These are phyloP conservation scores for Acrobasis repandana DNA, from an alignment of 2,888 invertebrate species.

Conservation along the genomic window DNA sequence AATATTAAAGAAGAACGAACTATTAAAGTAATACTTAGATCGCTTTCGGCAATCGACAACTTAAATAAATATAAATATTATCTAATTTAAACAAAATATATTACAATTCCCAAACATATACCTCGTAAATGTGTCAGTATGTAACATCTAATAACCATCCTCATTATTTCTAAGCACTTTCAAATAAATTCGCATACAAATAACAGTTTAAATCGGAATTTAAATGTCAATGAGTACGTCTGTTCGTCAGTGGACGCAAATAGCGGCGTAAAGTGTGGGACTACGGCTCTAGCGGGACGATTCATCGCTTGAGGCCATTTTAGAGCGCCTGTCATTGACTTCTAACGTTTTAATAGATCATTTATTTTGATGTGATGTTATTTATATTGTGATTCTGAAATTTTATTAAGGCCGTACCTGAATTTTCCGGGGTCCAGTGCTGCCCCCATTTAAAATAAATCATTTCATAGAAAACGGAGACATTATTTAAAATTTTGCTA, in stretches of 20 bases:
- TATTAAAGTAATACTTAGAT: no score
- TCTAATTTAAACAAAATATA: neutral
- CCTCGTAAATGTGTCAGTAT: neutral
- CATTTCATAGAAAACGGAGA: no score
- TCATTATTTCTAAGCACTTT: constrained; percentile 14
- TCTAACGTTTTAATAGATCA: constrained; percentile 13
- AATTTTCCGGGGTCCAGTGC: no score
- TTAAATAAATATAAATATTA: neutral
- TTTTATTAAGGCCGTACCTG: no score
- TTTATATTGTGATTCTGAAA: neutral
- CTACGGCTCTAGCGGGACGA: constrained; percentile 29
- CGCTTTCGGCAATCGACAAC: neutral
- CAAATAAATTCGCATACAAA: constrained; percentile 12
- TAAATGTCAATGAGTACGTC: constrained; percentile 37
- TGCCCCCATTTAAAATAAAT: no score
- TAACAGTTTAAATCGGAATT: constrained; percentile 34
- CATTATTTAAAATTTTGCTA: no score
- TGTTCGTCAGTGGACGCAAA: constrained; percentile 40
- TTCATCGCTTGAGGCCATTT: constrained; percentile 21
- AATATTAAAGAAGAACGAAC: no score
- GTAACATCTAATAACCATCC: constrained; percentile 6
- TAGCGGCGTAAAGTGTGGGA: constrained; percentile 38
- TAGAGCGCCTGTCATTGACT: constrained; percentile 13
- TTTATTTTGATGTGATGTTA: neutral
- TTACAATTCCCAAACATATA: neutral